phyloP scores from a whole-genome alignment of 2,797 vertebrate species.

The Thaleichthys pacificus region DNA sequence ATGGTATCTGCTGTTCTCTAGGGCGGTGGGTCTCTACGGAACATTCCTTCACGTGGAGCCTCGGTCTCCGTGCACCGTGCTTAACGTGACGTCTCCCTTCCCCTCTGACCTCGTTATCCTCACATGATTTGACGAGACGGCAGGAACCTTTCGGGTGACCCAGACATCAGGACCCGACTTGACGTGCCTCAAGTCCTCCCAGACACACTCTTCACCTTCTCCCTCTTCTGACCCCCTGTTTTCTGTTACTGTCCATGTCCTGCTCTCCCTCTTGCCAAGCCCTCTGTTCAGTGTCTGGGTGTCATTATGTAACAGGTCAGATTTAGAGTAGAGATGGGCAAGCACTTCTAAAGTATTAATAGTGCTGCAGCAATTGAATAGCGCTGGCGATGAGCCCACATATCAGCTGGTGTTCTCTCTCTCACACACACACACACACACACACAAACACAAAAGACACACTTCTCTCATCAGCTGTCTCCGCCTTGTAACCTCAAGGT shows the following conservation, averaged over 20 bases:
- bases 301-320: slow-evolving; percentile 62
- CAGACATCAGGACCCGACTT: neutral
- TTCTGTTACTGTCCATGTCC: no score
- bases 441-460: neutral
- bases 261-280: neutral
- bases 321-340: slow-evolving; percentile 54
- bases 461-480: slow-evolving; percentile 49
- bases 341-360: slow-evolving; percentile 55
- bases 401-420: slow-evolving; percentile 40
- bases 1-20: slow-evolving; percentile 61
- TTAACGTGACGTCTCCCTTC: neutral
- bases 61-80: neutral
- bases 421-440: slow-evolving; percentile 12
- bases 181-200: neutral
- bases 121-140: no score
- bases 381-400: slow-evolving; percentile 55
- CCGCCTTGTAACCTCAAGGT: slow-evolving; percentile 11
- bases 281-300: slow-evolving; percentile 17
- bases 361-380: slow-evolving; percentile 56
- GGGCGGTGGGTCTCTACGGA: slow-evolving; percentile 45
- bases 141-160: neutral
- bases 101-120: neutral
- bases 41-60: slow-evolving; percentile 47
- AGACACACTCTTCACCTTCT: neutral
- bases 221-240: neutral